Base-by-base conservation (phyloP, 2,113 vertebrate genomes). In the Sterna hirundo region DNA sequence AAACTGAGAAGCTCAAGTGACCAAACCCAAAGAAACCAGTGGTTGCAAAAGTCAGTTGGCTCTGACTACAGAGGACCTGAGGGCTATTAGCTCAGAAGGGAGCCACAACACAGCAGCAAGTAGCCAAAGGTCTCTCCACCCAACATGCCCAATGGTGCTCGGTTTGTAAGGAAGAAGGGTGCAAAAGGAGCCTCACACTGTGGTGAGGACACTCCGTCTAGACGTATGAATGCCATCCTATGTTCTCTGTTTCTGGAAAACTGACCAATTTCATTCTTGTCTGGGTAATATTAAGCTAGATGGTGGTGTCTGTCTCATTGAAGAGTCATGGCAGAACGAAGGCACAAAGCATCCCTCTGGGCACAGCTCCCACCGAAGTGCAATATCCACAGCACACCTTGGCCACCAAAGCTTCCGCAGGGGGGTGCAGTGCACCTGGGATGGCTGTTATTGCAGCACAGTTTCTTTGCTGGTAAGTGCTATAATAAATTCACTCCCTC, bases 151-250 rank as follows among this genome's bases (percentile, higher is more conserved):
- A 58, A 8, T 0, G 9, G 61, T 10, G n/a, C 61, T 57, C 8
- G 16, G 49, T 40, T 81, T 70, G 27, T 42, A 75, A 74, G 55
- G 66, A 38, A 61, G 40, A 68, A 80, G 29, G 23, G 17, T 8
- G 29, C 38, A 47, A 66, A 78, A 66, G 58, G 29, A 54, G 34
- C 46, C 60, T 54, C 30, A 14, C 6, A 10, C 29, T 32, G 46
- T 1, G 21, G 38, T 36, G 61, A 30, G 81, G 52, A 61, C 46
- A 49, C 25, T 42, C 58, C 25, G 42, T 36, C 52, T 32, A 17
- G 68, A 49, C 13, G 3, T 0, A 22, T 2, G 15, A 42, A 69
- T 46, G 55, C 47, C 55, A 34, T 38, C 4, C 0, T 15, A 30
- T 25, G n/a, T 11, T 38, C 75, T 47, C 47, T 34, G 54, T 7